phyloP scores from a whole-genome alignment of 2,888 invertebrate species.

The Chaetoderma sp. region DNA sequence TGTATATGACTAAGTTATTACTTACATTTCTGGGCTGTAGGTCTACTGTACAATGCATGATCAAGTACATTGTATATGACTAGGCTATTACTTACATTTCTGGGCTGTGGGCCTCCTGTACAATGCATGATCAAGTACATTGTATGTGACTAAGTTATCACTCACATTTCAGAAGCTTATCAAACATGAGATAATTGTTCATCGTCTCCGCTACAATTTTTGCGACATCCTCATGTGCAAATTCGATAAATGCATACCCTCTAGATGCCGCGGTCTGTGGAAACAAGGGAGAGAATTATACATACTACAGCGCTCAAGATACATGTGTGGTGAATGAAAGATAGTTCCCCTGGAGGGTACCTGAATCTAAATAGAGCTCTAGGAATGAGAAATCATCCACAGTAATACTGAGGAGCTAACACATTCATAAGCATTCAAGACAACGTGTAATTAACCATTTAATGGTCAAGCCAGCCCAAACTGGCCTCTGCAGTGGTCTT shows the following conservation, averaged over 20 bases:
- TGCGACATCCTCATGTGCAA: constrained; percentile 85
- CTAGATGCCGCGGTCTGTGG: constrained; percentile 82
- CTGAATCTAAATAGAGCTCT: neutral
- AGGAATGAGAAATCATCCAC: neutral
- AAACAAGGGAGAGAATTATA: constrained; percentile 19
- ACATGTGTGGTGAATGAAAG: too few relatives aligned
- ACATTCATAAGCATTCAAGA: neutral
- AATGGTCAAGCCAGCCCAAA: too few relatives aligned
- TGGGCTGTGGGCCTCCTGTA: too few relatives aligned
- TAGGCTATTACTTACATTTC: too few relatives aligned
- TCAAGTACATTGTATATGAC: too few relatives aligned
- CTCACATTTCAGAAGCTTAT: constrained; percentile 86
- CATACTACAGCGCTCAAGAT: neutral
- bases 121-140: too few relatives aligned
- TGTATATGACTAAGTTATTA: too few relatives aligned
- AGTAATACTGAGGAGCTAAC: neutral
- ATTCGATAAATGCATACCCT: constrained; percentile 93
- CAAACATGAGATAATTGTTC: constrained; percentile 98
- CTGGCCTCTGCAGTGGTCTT: too few relatives aligned
- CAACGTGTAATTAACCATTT: neutral
- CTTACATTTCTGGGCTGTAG: too few relatives aligned
- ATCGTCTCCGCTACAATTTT: constrained; percentile 94
- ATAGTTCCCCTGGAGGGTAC: neutral
- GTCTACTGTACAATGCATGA: too few relatives aligned
- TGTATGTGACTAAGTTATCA: too few relatives aligned